Base-by-base conservation (phyloP, 2,888 invertebrate genomes). In the Stegana nigrithorax region DNA sequence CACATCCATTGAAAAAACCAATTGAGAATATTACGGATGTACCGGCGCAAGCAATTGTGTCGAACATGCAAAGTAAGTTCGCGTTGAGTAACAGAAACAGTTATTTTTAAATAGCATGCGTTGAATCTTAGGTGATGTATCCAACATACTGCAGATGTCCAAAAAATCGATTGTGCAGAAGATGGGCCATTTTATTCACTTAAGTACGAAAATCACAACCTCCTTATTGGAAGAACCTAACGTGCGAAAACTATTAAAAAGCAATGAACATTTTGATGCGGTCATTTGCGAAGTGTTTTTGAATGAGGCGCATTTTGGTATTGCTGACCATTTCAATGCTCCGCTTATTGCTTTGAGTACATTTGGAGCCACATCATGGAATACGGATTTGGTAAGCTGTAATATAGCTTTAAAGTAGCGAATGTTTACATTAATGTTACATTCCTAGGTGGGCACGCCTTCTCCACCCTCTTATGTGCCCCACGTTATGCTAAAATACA, bases 251-350 rank as follows among this genome's bases (percentile, higher is more conserved):
- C 59, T 83, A 0, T 57, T 82, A 47, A 57, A 59, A 14, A 84
- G 84, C 0, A 78, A 84, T 42, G 69, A 75, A 59, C 74, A 73
- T 6, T 85, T 81, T 53, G 85, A 86, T 67, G 69, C 82, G 0
- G 75, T 85, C 2, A 72, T 86, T 1, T 69, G 79, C 45, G 83
- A 84, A 50, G 70, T 81, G 1, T 84, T 84, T 61, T 63, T 82
- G 2, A 75, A 75, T 32, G 84, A 85, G 59, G 83, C 84, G 2
- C 67, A 83, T 2, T 75, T 76, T 27, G 84, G 84, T 1, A 63
- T 81, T 4, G 70, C 67, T 27, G 72, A 78, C 45, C 66, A 70
- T 23, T 80, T 75, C 27, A 71, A 75, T 25, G 80, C 79, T 1
- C 75, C 79, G 4, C 63, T 81, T 2, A 69, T 80, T 39, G 79